A percentile compares a stretch with the other conserved stretches of the same genome.
phyloP scores from a whole-genome alignment of 2,888 invertebrate genomes.

The Ectobius pallidus region DNA sequence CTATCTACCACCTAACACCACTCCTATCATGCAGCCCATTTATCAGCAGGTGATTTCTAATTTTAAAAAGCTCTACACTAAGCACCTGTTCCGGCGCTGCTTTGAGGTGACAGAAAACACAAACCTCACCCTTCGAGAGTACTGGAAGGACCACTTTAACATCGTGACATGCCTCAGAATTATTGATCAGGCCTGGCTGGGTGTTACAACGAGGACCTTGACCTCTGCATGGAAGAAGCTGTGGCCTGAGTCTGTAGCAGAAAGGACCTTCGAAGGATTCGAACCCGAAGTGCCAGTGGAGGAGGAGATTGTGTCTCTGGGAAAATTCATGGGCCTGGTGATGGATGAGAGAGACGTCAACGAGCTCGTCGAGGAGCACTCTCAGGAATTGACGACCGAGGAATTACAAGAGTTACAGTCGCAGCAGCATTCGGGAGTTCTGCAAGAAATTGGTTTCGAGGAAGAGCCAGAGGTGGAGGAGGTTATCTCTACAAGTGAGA shows the following conservation, averaged over 20 bases:
- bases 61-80: constrained; percentile 50
- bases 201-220: constrained; percentile 34
- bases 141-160: constrained; percentile 51
- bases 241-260: constrained; percentile 45
- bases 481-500: no score
- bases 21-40: constrained; percentile 48
- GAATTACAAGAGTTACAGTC: constrained; percentile 42
- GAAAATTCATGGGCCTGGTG: constrained; percentile 39
- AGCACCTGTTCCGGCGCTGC: constrained; percentile 47
- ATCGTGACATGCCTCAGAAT: constrained; percentile 47
- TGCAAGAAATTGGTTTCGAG: no score
- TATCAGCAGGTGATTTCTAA: constrained; percentile 48
- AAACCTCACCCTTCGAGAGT: constrained; percentile 49
- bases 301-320: constrained; percentile 40
- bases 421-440: constrained; percentile 40
- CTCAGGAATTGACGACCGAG: constrained; percentile 38
- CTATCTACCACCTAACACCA: constrained; percentile 47
- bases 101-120: constrained; percentile 48
- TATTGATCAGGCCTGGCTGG: constrained; percentile 47
- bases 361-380: constrained; percentile 36
- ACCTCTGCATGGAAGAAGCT: constrained; percentile 43
- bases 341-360: constrained; percentile 34
- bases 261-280: constrained; percentile 50
- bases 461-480: no score
- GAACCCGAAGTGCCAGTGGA: constrained; percentile 44